Conservation (phyloP, 2,888 invertebrate genomes). For the Catotricha subobsoleta region DNA sequence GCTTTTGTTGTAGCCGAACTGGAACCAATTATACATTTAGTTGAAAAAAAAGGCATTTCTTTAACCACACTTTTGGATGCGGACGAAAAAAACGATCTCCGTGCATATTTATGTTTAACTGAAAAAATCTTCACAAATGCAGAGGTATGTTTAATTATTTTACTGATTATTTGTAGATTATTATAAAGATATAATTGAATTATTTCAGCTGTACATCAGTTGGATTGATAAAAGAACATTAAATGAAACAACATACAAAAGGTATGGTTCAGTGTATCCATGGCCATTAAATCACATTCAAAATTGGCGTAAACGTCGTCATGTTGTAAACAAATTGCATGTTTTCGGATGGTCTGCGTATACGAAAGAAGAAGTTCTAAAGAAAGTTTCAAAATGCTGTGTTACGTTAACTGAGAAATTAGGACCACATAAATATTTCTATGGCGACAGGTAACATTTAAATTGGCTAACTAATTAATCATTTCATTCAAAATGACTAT, state of each 20-base stretch:
- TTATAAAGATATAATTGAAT: slow-evolving; percentile 2
- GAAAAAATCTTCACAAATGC: slow-evolving; percentile 79
- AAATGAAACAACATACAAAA: slow-evolving; percentile 58
- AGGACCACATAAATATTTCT: slow-evolving; percentile 65
- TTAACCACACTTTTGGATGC: slow-evolving; percentile 52
- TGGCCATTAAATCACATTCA: slow-evolving; percentile 80
- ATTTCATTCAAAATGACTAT: background rate
- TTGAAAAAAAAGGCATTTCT: slow-evolving; percentile 64
- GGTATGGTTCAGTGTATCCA: slow-evolving; percentile 80
- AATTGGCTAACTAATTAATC: slow-evolving; percentile 13
- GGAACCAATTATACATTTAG: slow-evolving; percentile 79
- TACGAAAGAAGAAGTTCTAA: slow-evolving; percentile 54
- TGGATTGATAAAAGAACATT: slow-evolving; percentile 72
- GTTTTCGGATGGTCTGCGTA: slow-evolving; percentile 72
- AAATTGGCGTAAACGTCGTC: slow-evolving; percentile 54
- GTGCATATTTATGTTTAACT: slow-evolving; percentile 82
- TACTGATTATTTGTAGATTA: slow-evolving; percentile 7
- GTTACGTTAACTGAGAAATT: slow-evolving; percentile 70
- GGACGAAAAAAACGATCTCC: slow-evolving; percentile 73
- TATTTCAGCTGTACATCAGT: slow-evolving; percentile 55
- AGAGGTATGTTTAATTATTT: slow-evolving; percentile 38
- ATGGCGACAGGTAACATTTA: slow-evolving; percentile 46
- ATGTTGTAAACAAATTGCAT: slow-evolving; percentile 50
- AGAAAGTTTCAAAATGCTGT: slow-evolving; percentile 61
- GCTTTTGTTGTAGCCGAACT: slow-evolving; percentile 77